Evolutionary conservation across 2,888 invertebrate genomes (phyloP).

Genomic region (Portevinia maculata): DNA sequence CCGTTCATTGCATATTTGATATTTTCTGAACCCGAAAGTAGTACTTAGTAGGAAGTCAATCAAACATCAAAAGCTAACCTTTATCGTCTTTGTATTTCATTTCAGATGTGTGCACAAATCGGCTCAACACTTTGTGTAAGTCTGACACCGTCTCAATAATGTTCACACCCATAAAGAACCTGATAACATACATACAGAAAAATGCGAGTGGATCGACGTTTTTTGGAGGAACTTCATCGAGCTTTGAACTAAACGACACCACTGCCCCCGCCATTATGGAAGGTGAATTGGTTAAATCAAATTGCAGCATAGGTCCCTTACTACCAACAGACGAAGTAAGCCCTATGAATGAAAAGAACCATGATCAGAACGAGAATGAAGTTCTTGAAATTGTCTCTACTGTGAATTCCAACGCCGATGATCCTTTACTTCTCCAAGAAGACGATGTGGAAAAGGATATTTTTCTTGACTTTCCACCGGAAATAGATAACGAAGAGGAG

Average conservation of each 20-base stretch:
- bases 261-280: slow-evolving; percentile 30
- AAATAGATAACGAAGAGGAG: slow-evolving; percentile 58
- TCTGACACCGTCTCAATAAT: slow-evolving; percentile 73
- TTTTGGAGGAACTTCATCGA: slow-evolving; percentile 78
- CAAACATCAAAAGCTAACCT: no score
- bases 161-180: slow-evolving; percentile 82
- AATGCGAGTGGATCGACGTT: slow-evolving; percentile 81
- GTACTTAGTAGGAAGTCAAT: no score
- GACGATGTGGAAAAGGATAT: slow-evolving; percentile 76
- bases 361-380: slow-evolving; percentile 76
- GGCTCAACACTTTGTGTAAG: slow-evolving; percentile 1
- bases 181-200: slow-evolving; percentile 82
- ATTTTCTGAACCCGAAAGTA: no score
- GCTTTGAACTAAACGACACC: slow-evolving; percentile 46
- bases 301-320: not conserved
- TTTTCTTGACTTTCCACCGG: slow-evolving; percentile 76
- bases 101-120: slow-evolving; percentile 45
- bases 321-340: slow-evolving; percentile 25
- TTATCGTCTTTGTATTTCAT: not conserved
- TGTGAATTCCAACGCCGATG: slow-evolving; percentile 24
- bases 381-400: slow-evolving; percentile 11
- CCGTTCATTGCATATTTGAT: no score
- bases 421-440: slow-evolving; percentile 54
- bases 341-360: slow-evolving; percentile 36
- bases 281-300: slow-evolving; percentile 35